These are phyloP conservation scores for Synanthedon vespiformis DNA, from an alignment of 2,888 invertebrate species.

Conservation along the genomic window DNA sequence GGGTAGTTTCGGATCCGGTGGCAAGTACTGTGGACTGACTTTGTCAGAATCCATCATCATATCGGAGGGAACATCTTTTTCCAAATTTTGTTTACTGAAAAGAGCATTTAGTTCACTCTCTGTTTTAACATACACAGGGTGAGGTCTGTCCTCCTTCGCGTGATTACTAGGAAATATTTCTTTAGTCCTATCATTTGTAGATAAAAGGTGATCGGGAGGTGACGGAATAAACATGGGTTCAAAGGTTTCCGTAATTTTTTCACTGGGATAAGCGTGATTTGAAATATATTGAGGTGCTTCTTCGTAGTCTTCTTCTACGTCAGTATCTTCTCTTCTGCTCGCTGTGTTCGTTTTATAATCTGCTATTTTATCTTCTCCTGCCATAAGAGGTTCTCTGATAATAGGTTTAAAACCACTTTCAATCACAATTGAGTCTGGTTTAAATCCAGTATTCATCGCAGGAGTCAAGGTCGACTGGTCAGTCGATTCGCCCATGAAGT, in stretches of 20 bases:
- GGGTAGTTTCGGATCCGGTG: conserved; percentile 70
- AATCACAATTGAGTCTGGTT: conserved; percentile 83
- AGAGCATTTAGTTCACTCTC: conserved; percentile 39
- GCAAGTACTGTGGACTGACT: conserved; percentile 79
- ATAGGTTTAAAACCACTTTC: conserved; percentile 90
- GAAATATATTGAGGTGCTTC: conserved; percentile 47
- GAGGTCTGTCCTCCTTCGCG: conserved; percentile 60
- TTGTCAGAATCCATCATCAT: conserved; percentile 79
- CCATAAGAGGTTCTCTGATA: conserved; percentile 66
- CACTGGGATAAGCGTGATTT: conserved; percentile 48
- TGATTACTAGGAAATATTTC: conserved; percentile 55
- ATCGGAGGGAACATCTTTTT: conserved; percentile 62
- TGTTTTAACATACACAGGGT: conserved; percentile 58
- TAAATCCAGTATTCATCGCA: conserved; percentile 81
- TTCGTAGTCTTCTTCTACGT: conserved; percentile 56
- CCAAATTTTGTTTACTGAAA: conserved; percentile 50
- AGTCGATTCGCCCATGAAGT: conserved; percentile 53
- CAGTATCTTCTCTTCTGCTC: conserved; percentile 66
- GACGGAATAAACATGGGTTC: conserved; percentile 87
- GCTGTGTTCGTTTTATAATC: conserved; percentile 36
- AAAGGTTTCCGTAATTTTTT: conserved; percentile 73
- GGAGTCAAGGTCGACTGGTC: conserved; percentile 56
- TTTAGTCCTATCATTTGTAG: conserved; percentile 45
- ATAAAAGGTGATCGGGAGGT: conserved; percentile 73
- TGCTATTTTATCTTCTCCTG: conserved; percentile 65